Evolutionary conservation across 2,797 vertebrate species (phyloP), one percentile per base, ranked within the genome.

Genomic region (Hydrolagus colliei): DNA sequence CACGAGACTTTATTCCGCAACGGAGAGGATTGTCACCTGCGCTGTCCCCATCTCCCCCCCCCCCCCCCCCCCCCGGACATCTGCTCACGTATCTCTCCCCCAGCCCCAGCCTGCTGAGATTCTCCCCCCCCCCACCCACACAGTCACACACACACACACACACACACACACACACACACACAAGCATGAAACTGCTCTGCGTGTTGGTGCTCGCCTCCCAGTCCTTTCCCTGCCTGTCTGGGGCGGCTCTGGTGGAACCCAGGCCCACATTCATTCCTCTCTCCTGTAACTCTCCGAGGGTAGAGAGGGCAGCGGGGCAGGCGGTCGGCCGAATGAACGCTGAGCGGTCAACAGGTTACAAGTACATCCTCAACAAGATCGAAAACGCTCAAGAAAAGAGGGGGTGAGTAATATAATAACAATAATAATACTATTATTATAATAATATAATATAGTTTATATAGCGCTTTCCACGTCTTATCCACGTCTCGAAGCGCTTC

Each of bases 361-460:
- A 84, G 65, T 84, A 84, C 2, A 35, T 41, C 16, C 32, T 84
- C 32, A 84, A 84, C 65, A 84, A 84, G 71, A 71, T 84, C 12
- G 79, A 84, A 71, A 84, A 84, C 41, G 79, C 65, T 11, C 79
- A 84, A 16, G 79, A 84, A 67, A 11, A 52, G 4, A 41, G 79
- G 32, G 32, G 65, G 79, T 84, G 32, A 84, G 79, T 52, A 84
- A 18, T 6, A 0, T 6, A 2, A 52, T 5, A 52, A 52, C 41
- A 52, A 52, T 6, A 52, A 27, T 27, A 27, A 27, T 27, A 27
- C 0, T 27, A 27, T 27, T 27, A 27, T 27, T 27, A 27, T 27
- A 27, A 27, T 27, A 27, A 27, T 27, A 27, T 27, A 27, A 27
- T 27, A 27, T 27, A 27, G 27, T 27, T 27, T 27, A 27, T 27